These are phyloP conservation scores for Hedya salicella DNA, from an alignment of 2,888 invertebrate genomes.

Conservation along the genomic window DNA sequence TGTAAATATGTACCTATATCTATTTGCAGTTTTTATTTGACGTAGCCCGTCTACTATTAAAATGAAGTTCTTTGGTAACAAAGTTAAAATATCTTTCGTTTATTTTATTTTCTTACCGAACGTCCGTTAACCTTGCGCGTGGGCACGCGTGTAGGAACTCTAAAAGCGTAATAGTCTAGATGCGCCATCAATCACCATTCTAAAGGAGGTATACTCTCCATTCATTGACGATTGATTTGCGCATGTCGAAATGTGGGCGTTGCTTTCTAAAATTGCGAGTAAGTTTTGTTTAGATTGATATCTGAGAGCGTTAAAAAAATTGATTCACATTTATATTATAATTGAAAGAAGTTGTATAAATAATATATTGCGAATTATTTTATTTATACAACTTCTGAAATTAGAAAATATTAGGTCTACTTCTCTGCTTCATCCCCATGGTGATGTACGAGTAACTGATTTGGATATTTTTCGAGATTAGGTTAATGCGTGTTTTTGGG, in stretches of 20 bases:
- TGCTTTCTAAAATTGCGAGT: slow-evolving; percentile 9
- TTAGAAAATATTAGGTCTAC: too few species aligned
- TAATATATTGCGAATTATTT: neutral
- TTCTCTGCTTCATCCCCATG: too few species aligned
- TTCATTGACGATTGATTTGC: slow-evolving; percentile 48
- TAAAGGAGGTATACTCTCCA: slow-evolving; percentile 49
- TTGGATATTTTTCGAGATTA: too few species aligned
- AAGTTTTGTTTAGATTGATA: slow-evolving; percentile 15
- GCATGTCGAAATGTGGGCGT: slow-evolving; percentile 15
- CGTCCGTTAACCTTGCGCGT: slow-evolving; percentile 60
- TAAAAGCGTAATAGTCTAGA: slow-evolving; percentile 56
- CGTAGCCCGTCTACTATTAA: too few species aligned
- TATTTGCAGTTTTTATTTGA: too few species aligned
- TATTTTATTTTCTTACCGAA: slow-evolving; percentile 35
- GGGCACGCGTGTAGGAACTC: slow-evolving; percentile 66
- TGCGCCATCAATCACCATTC: slow-evolving; percentile 57
- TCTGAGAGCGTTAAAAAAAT: slow-evolving; percentile 10
- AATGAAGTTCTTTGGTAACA: neutral
- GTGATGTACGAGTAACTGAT: too few species aligned
- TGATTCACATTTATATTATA: neutral
- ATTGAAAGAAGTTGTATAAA: too few species aligned
- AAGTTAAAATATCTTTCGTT: slow-evolving; percentile 2
- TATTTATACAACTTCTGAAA: too few species aligned
- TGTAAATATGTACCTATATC: too few species aligned
- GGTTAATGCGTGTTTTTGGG: too few species aligned